phyloP scores from a whole-genome alignment of 2,113 vertebrate species.

The Gasterosteus nipponicus region DNA sequence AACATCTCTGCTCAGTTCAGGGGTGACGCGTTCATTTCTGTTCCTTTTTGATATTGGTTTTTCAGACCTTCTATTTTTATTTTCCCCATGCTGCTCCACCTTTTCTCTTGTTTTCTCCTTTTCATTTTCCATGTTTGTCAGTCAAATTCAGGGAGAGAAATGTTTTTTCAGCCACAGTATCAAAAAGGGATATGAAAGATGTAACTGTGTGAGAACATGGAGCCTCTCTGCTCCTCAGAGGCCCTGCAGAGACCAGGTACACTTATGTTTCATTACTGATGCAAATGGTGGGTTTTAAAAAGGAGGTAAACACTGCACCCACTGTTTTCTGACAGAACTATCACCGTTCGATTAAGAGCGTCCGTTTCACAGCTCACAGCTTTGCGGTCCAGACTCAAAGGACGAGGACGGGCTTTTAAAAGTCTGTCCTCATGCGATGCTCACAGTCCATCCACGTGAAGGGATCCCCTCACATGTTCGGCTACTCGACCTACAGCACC shows the following conservation, averaged over 20 bases:
- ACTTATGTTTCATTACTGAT: slow-evolving; percentile 31
- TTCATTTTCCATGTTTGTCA: slow-evolving; percentile 3
- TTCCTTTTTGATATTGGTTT: slow-evolving; percentile 30
- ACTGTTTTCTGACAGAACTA: slow-evolving; percentile 11
- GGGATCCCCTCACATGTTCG: neutral
- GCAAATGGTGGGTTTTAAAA: slow-evolving; percentile 6
- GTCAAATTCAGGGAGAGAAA: slow-evolving; percentile 40
- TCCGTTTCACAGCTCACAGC: neutral
- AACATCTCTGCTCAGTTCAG: slow-evolving; percentile 58
- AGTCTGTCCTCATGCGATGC: neutral
- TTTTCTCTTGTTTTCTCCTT: slow-evolving; percentile 14
- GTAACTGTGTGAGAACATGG: neutral
- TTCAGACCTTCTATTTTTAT: slow-evolving; percentile 16
- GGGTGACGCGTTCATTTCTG: slow-evolving; percentile 38
- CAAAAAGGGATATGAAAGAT: slow-evolving; percentile 61
- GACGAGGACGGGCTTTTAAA: neutral
- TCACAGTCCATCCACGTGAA: neutral
- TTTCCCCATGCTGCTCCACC: slow-evolving; percentile 21
- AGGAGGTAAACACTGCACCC: slow-evolving; percentile 28
- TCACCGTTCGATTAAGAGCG: neutral
- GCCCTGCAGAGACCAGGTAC: slow-evolving; percentile 6
- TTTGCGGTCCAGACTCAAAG: neutral
- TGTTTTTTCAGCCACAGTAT: slow-evolving; percentile 49
- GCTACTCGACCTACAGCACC: neutral
- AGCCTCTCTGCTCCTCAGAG: neutral